A percentile compares a stretch with the other conserved stretches of the same genome.
phyloP scores from a whole-genome alignment of 2,888 invertebrate genomes.

The Leuctra nigra region DNA sequence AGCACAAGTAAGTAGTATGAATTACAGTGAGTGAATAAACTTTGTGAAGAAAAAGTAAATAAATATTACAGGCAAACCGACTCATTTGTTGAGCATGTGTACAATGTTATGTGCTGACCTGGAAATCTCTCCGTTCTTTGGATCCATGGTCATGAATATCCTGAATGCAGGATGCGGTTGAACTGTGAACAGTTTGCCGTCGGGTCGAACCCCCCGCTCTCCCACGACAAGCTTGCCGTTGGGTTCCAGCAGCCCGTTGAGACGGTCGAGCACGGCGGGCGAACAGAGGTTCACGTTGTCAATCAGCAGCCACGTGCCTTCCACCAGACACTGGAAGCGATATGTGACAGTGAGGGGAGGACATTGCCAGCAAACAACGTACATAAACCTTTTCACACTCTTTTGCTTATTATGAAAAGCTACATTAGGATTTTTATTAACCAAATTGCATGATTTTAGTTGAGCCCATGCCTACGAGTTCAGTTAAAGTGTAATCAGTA shows the following conservation, averaged over 20 bases:
- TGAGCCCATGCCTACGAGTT: no score
- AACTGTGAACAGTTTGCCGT: constrained; percentile 65
- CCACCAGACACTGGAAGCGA: constrained; percentile 59
- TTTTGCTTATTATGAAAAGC: no score
- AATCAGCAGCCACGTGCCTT: constrained; percentile 77
- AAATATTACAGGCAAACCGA: no score
- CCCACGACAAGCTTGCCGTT: constrained; percentile 82
- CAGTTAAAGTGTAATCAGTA: no score
- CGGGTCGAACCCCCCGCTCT: constrained; percentile 75
- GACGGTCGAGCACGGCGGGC: constrained; percentile 90
- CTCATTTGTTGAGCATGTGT: no score
- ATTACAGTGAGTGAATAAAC: no score
- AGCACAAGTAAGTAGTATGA: no score
- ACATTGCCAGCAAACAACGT: neutral
- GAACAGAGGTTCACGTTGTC: constrained; percentile 96
- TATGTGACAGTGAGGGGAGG: neutral
- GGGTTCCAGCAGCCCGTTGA: constrained; percentile 93
- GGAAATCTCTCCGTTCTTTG: constrained; percentile 92
- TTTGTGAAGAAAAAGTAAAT: no score
- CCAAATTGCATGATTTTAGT: no score
- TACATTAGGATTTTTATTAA: no score
- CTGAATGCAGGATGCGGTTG: constrained; percentile 86
- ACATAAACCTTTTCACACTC: no score
- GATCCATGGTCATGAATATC: constrained; percentile 91
- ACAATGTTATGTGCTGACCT: constrained; percentile 50